Base-by-base conservation (phyloP, 2,888 invertebrate species). In the Therioaphis trifolii region DNA sequence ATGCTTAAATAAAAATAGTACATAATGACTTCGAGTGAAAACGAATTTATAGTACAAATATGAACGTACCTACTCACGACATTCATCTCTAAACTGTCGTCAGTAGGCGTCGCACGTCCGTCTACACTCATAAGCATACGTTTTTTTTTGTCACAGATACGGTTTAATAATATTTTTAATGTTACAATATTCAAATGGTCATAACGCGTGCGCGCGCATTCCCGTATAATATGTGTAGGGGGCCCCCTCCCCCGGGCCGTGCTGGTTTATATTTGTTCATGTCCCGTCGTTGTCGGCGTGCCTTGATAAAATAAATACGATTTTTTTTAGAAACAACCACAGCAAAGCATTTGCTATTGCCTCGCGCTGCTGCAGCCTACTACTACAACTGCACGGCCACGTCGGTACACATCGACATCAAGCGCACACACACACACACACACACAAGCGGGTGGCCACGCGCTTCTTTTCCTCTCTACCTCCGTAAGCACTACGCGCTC, bases 201-300 rank as follows among this genome's bases (percentile, higher is more conserved):
- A 21, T 68, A 14, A 68, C 21, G 24, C 11, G 9, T 14, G 49
- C 71, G 46, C 11, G 14, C 12, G 43, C 24, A 15, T 9, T 11
- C n/a, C 5, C 12, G 75, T 75, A n/a, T n/a, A n/a, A n/a, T n/a
- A n/a, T n/a, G 24, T 75, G 58, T 46, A 11, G n/a, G 46, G 29
- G 27, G 29, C n/a, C 46, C 29, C 61, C 35, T 52, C 15, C 78
- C n/a, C 68, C 15, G 15, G 27, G 43, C 24, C 15, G 21, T 3
- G 79, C n/a, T 27, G 27, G 58, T 79, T 79, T 79, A 79, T 69
- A 79, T 69, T 79, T 58, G 69, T 69, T 69, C 24, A 21, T 46
- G 43, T 69, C 52, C 55, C 69, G 68, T 52, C 52, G 40, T 40
- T 24, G 52, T 18, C 29, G 40, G 24, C 40, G 68, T 15, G 24